Base-by-base conservation (phyloP, 2,113 vertebrate genomes). In the Neopipo cinnamomea region DNA sequence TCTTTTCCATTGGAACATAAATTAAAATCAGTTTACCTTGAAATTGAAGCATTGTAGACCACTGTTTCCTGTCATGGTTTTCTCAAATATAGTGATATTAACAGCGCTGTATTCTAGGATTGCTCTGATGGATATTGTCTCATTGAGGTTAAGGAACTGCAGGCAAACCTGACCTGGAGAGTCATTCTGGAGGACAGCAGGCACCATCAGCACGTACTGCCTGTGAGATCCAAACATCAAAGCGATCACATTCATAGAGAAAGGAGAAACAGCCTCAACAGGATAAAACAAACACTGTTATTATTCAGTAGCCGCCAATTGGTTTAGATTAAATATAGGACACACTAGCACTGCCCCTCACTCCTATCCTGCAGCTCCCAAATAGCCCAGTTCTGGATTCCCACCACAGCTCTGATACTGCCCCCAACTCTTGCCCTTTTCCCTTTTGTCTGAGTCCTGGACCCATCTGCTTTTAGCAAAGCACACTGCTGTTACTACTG, bases 131-230 rank as follows among this genome's bases (percentile, higher is more conserved):
- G n/a, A 78, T 39, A 96, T 15, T 27, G 91, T 81, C 79, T 98
- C 93, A 0, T 95, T 95, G 87, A 97, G 67, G 61, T 96, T 85
- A 46, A 94, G 65, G 68, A 98, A 68, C 24, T 98, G 97, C 62
- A 96, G 85, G 89, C 97, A 98, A 42, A 74, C 41, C 66, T 94
- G 96, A 41, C 84, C 62, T 50, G 91, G 70, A 63, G 96, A 95
- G 39, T 73, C 46, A 14, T 74, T 93, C 44, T 96, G 96, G 42
- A 97, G 91, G 49, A 97, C 94, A 55, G 94, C 91, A 46, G 97
- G 97, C 37, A 97, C 95, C 91, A 97, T 91, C 56, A 98, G 91
- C 55, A 96, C 65, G 74, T 98, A 97, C 25, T 97, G 97, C 73
- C 97, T 98, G 44, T 44, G 71, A 80, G 59, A 92, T 61, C 19